Conservation (phyloP, 2,113 vertebrate genomes). For the Cyprinodon tularosa region DNA sequence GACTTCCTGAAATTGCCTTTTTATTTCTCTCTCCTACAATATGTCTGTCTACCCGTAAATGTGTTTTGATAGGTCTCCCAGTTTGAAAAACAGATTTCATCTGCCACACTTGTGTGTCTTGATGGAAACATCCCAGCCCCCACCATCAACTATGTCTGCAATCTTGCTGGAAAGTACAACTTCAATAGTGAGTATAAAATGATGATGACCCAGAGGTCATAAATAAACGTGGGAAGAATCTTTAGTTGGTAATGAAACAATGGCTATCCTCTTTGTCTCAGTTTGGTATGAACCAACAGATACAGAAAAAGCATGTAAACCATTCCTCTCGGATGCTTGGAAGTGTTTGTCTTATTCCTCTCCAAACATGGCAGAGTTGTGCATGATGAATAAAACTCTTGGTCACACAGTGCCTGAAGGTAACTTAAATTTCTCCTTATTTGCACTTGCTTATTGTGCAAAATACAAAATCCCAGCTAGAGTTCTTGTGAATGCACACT, state of each 20-base stretch:
- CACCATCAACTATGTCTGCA: slow-evolving; percentile 87
- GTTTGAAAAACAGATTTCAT: slow-evolving; percentile 83
- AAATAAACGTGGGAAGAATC: neutral
- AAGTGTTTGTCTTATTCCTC: slow-evolving; percentile 85
- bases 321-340: slow-evolving; percentile 90
- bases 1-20: neutral
- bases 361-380: slow-evolving; percentile 87
- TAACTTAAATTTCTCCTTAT: slow-evolving; percentile 44
- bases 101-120: slow-evolving; percentile 83
- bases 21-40: neutral
- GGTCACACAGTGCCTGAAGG: slow-evolving; percentile 83
- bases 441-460: neutral
- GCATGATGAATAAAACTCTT: slow-evolving; percentile 83
- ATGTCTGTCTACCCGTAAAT: neutral
- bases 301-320: slow-evolving; percentile 86
- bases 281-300: slow-evolving; percentile 92
- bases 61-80: slow-evolving; percentile 81
- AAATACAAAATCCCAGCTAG: neutral
- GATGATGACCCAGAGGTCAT: neutral
- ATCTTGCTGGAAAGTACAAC: slow-evolving; percentile 79
- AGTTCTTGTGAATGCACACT: slow-evolving; percentile 20
- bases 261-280: slow-evolving; percentile 63
- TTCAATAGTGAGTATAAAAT: slow-evolving; percentile 77
- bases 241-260: slow-evolving; percentile 8
- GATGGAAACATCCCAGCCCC: slow-evolving; percentile 89